Evolutionary conservation across 2,113 vertebrate species (phyloP).

Genomic region (Cinclus cinclus): DNA sequence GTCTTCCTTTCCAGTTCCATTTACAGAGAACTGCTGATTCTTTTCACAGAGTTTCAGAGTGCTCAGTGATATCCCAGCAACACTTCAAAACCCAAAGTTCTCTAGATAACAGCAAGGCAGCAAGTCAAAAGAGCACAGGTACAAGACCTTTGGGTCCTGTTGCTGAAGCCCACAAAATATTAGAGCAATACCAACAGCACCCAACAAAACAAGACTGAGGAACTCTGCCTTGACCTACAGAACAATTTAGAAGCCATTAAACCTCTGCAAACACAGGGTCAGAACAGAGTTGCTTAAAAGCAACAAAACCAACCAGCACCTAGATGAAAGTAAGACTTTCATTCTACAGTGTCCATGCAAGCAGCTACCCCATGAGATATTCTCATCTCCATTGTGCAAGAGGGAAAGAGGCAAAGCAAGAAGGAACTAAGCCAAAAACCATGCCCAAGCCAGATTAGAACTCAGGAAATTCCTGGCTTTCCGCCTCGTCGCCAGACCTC

Average conservation of each 20-base stretch:
- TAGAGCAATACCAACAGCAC: not conserved
- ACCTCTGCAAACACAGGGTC: not conserved
- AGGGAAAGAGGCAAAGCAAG: not conserved
- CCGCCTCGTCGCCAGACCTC: not conserved
- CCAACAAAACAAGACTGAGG: not conserved
- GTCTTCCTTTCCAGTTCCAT: not conserved
- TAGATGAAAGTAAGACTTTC: not conserved
- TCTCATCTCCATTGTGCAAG: not conserved
- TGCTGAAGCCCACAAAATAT: not conserved
- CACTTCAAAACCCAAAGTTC: not conserved
- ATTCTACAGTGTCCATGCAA: not conserved
- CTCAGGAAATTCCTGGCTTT: conserved; percentile 54
- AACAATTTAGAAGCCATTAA: not conserved
- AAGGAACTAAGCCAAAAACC: not conserved
- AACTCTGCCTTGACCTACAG: not conserved
- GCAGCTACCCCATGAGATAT: not conserved
- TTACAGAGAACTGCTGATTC: not conserved
- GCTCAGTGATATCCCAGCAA: not conserved
- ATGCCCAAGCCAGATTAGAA: conserved; percentile 47
- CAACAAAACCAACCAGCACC: not conserved
- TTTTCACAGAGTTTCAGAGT: not conserved
- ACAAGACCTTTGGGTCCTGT: not conserved
- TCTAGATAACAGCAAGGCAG: not conserved
- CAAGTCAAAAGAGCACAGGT: not conserved
- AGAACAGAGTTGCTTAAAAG: not conserved